phyloP scores from a whole-genome alignment of 2,888 invertebrate species.

The Linnaemya tessellans region DNA sequence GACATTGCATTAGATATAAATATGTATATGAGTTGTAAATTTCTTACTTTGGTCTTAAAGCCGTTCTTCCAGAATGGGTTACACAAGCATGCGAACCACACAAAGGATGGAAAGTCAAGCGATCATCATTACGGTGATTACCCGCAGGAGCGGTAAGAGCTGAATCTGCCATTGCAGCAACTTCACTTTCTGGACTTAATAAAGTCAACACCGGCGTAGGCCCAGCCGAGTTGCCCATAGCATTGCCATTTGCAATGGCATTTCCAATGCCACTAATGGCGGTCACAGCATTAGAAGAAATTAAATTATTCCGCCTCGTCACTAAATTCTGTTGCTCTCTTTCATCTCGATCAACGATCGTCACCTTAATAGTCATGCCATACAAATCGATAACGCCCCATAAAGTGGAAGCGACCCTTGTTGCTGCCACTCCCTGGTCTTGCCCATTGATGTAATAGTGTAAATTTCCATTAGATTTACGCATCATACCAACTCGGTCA shows the following conservation, averaged over 20 bases:
- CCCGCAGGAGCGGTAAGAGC: conserved; percentile 75
- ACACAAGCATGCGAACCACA: conserved; percentile 97
- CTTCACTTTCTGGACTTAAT: conserved; percentile 82
- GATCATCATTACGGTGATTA: conserved; percentile 85
- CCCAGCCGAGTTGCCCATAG: conserved; percentile 72
- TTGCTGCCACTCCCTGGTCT: conserved; percentile 95
- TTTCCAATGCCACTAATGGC: conserved; percentile 50
- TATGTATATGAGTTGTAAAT: neutral
- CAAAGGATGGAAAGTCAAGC: conserved; percentile 93
- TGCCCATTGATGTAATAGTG: conserved; percentile 97
- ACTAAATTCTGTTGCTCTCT: conserved; percentile 90
- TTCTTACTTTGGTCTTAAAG: conserved; percentile 94
- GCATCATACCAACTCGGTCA: conserved; percentile 96
- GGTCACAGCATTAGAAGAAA: conserved; percentile 77
- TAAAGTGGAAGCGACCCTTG: conserved; percentile 90
- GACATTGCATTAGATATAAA: neutral
- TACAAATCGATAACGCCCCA: conserved; percentile 98
- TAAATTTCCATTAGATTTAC: conserved; percentile 91
- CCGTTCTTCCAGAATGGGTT: conserved; percentile 94
- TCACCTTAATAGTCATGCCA: conserved; percentile 96
- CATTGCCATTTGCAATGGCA: conserved; percentile 68
- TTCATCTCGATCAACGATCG: conserved; percentile 93
- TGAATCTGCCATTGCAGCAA: conserved; percentile 75
- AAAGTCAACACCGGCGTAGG: conserved; percentile 80
- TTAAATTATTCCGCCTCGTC: conserved; percentile 87